Evolutionary conservation across 2,888 invertebrate species (phyloP).

Genomic region (Nomada ruficornis): DNA sequence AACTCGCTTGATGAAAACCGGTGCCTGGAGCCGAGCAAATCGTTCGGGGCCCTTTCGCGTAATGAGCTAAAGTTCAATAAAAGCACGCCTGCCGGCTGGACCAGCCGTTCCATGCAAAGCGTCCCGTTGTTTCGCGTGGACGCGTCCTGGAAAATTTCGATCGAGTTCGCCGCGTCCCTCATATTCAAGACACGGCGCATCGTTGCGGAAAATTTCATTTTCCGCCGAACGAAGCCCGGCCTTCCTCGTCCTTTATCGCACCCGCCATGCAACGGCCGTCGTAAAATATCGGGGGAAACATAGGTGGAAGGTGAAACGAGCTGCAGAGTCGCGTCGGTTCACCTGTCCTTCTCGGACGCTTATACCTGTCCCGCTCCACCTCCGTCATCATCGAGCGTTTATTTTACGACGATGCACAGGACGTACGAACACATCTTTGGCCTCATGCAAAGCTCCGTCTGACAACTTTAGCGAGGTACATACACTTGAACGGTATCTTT

Average conservation of each 20-base stretch:
- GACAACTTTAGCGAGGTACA: slow-evolving; percentile 1
- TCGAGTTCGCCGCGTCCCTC: slow-evolving; percentile 6
- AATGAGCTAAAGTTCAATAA: slow-evolving; percentile 44
- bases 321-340: slow-evolving; percentile 2
- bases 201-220: slow-evolving; percentile 64
- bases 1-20: slow-evolving; percentile 28
- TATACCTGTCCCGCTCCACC: neutral
- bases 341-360: slow-evolving; percentile 12
- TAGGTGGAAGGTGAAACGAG: slow-evolving; percentile 15
- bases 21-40: slow-evolving; percentile 1
- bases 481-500: slow-evolving; percentile 6
- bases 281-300: slow-evolving; percentile 31
- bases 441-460: slow-evolving; percentile 25
- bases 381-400: slow-evolving; percentile 2
- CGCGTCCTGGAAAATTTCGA: slow-evolving; percentile 26
- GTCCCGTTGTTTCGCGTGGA: slow-evolving; percentile 31
- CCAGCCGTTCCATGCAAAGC: slow-evolving; percentile 15
- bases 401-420: slow-evolving; percentile 17
- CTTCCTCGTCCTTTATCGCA: slow-evolving; percentile 25
- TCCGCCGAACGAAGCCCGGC: slow-evolving; percentile 27
- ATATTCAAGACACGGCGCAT: slow-evolving; percentile 20
- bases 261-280: slow-evolving; percentile 24
- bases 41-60: slow-evolving; percentile 27
- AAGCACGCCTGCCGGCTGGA: slow-evolving; percentile 15
- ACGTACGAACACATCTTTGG: neutral